These are phyloP conservation scores for Hypselothyrea guttata DNA, from an alignment of 2,888 invertebrate genomes.

Conservation along the genomic window DNA sequence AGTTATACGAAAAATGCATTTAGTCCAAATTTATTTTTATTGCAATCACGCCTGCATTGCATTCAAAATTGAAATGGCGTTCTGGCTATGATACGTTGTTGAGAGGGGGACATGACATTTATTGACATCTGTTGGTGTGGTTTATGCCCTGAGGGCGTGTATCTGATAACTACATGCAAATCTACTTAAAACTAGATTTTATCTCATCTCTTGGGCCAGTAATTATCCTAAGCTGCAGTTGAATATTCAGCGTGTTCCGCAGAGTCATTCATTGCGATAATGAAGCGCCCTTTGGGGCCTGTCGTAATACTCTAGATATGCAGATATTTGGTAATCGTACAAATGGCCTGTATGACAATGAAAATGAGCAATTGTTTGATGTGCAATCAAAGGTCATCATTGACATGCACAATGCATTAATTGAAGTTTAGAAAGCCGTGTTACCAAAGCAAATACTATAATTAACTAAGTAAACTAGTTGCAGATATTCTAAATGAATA, in stretches of 20 bases:
- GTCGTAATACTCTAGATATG: conserved; percentile 35
- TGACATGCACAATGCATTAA: conserved; percentile 15
- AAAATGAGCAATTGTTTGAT: conserved; percentile 24
- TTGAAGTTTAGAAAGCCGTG: no score
- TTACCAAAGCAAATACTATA: no score
- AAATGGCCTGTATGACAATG: conserved; percentile 13
- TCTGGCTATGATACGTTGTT: conserved; percentile 8
- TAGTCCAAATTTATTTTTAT: conserved; percentile 19
- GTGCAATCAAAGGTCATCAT: conserved; percentile 39
- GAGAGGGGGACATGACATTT: conserved; percentile 7
- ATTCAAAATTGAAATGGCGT: conserved; percentile 41
- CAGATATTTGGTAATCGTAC: conserved; percentile 37
- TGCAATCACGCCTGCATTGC: conserved; percentile 24
- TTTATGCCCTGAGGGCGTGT: conserved; percentile 10
- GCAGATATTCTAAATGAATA: no score
- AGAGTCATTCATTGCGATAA: conserved; percentile 36
- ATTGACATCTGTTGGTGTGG: conserved; percentile 8
- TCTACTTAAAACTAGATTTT: conserved; percentile 8
- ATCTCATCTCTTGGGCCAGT: conserved; percentile 26
- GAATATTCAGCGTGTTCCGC: conserved; percentile 35
- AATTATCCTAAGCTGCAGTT: conserved; percentile 34
- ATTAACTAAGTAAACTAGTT: no score
- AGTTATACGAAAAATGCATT: conserved; percentile 30
- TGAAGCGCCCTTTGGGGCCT: conserved; percentile 16
- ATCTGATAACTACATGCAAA: not conserved